Evolutionary conservation across 2,888 invertebrate species (phyloP), one percentile per base, ranked within the genome.

Genomic region (Volucella bombylans): DNA sequence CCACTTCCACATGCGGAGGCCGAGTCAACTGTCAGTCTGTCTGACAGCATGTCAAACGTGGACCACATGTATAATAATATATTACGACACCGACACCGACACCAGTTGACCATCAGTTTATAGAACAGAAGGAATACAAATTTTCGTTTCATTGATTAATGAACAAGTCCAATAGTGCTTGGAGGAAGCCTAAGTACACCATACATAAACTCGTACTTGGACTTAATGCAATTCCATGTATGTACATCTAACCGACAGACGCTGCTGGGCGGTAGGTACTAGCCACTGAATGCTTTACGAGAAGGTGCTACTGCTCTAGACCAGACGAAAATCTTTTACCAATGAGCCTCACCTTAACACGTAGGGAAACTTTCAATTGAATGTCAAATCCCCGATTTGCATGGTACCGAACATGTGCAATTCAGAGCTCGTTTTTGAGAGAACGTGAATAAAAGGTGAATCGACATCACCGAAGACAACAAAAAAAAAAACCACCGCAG

Each of bases 41-140:
- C 68, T 73, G 82, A 78, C 78, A 82, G 23, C 72, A 72, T 72
- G 78, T 78, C 72, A 82, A 73, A 73, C 72, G 73, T 67, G 82
- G 31, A 72, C 82, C 59, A 43, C 55, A 74, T 69, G 52, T 41
- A n/a, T n/a, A n/a, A n/a, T n/a, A 69, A 81, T 67, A 71, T 72
- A 77, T 31, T 31, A 31, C 31, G 31, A 31, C 31, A 31, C 31
- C 31, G 31, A 31, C 31, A 31, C 65, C 64, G 65, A 77, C 77
- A 71, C 41, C 54, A 61, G 73, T 78, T 82, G 78, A 57, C 78
- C 82, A 73, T 82, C 82, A 78, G 78, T 78, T 78, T 73, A 18
- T 68, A 64, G 50, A 64, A 57, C 45, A 64, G 62, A 68, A 45
- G 45, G 72, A 77, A 82, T 82, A 72, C 72, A 78, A 67, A 72